Base-by-base conservation (phyloP, 1,140 invertebrate species). In the Oryctes rhinoceros region DNA sequence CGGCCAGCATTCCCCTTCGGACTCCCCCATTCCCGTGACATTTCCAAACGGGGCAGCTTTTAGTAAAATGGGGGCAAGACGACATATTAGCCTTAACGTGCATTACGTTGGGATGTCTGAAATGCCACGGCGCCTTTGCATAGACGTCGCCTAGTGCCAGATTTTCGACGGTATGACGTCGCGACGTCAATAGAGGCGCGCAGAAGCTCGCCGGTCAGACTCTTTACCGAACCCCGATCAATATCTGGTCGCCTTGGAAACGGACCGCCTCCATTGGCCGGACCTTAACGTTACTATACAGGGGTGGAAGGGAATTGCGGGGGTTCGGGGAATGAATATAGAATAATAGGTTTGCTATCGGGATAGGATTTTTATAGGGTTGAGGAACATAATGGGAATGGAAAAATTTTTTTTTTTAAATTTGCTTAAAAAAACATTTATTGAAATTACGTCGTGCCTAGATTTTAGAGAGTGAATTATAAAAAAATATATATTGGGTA, bases 221-320 rank as follows among this genome's bases (percentile, higher is more conserved):
- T 44, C 24, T 44, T 44, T 44, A 44, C 39, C 9, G 39, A 44
- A 44, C 4, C 20, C 65, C 65, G 65, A 71, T 71, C 65, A 71
- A 71, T 71, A 71, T 71, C 35, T 30, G 65, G 65, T 71, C 65
- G 65, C 65, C 65, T 71, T 71, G 65, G 65, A 30, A 71, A 71
- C 65, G 65, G 65, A 35, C 24, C 65, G 18, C 20, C 65, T 24
- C 24, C 65, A 71, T 71, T 71, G 53, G 53, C 53, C 53, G 18
- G 53, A 59, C 65, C 37, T 24, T 35, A 11, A 71, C 18, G 20
- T 7, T 7, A n/a, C 13, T 15, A 24, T 11, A 67, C 24, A 24
- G 18, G 24, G 65, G 20, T 7, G 65, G 24, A 20, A 20, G n/a
- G 49, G 49, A 53, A 53, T 30, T 18, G 53, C 15, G 18, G 18